A percentile compares a stretch with the other conserved stretches of the same genome.
These are phyloP conservation scores for Osmoderma eremita DNA, from an alignment of 2,888 invertebrate genomes.

Conservation along the genomic window DNA sequence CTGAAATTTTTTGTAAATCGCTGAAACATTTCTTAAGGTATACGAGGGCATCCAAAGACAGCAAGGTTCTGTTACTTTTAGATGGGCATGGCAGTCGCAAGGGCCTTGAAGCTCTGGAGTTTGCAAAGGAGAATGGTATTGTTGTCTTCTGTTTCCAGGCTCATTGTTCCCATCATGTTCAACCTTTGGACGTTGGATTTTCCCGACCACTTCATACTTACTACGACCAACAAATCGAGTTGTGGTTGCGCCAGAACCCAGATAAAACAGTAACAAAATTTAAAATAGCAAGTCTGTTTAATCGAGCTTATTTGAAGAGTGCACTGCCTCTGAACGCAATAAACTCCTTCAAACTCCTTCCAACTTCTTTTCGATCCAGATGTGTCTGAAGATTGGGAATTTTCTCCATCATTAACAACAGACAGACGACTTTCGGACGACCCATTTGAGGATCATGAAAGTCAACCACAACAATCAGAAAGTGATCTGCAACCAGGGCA, in stretches of 20 bases:
- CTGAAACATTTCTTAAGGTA: no score
- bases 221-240: no score
- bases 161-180: constrained; percentile 54
- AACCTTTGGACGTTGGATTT: constrained; percentile 55
- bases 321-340: no score
- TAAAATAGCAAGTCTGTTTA: constrained; percentile 2
- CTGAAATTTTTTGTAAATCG: neutral
- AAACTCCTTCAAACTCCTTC: no score
- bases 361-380: constrained; percentile 1
- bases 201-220: constrained; percentile 26
- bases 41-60: neutral
- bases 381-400: constrained; percentile 1
- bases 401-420: constrained; percentile 3
- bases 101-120: constrained; percentile 30
- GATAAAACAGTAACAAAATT: no score
- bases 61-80: constrained; percentile 16
- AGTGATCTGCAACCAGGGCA: neutral
- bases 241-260: no score
- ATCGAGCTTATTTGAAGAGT: no score
- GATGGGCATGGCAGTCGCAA: constrained; percentile 50
- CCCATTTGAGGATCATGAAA: no score
- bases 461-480: neutral
- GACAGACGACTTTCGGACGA: constrained; percentile 1
- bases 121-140: constrained; percentile 52
- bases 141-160: constrained; percentile 57